Percentiles rank a stretch among this genome's conserved stretches.
Evolutionary conservation across 1,140 invertebrate genomes (phyloP).

Genomic region (Tribolium castaneum): DNA sequence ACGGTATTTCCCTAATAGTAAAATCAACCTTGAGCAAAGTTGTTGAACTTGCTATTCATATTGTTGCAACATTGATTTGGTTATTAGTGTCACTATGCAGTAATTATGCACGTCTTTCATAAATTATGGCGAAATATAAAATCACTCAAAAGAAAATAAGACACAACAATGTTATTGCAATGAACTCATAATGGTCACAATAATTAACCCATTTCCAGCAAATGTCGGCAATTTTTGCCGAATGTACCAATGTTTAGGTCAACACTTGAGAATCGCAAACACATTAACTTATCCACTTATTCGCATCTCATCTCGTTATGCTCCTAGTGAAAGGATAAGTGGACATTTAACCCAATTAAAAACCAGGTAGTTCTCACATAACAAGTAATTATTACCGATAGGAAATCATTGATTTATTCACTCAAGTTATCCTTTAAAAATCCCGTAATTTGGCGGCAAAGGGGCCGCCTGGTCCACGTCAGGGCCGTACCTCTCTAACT

Average conservation of each 20-base stretch:
- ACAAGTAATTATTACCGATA: background rate
- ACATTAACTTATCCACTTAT: background rate
- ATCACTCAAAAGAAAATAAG: constrained; percentile 15
- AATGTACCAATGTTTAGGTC: background rate
- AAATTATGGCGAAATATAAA: constrained; percentile 7
- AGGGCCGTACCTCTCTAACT: constrained; percentile 50
- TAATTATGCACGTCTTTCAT: constrained; percentile 16
- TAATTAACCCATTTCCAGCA: constrained; percentile 14
- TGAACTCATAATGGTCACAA: background rate
- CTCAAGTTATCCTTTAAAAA: background rate
- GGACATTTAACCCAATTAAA: background rate
- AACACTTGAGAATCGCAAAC: background rate
- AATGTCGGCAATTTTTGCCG: background rate
- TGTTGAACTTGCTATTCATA: constrained; percentile 10
- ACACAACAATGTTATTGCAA: constrained; percentile 21
- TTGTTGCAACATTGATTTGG: constrained; percentile 15
- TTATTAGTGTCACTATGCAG: constrained; percentile 17
- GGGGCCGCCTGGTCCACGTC: constrained; percentile 45
- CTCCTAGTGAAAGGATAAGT: background rate
- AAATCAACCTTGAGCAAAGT: constrained; percentile 4
- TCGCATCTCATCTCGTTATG: background rate
- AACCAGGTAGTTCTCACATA: background rate
- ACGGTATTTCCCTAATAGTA: constrained; percentile 8
- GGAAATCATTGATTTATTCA: background rate
- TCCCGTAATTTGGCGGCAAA: constrained; percentile 36